Percentiles rank a stretch among this genome's conserved stretches.
These are phyloP conservation scores for Parauchenoglanis ngamensis DNA, from an alignment of 2,797 vertebrate species.

Conservation along the genomic window DNA sequence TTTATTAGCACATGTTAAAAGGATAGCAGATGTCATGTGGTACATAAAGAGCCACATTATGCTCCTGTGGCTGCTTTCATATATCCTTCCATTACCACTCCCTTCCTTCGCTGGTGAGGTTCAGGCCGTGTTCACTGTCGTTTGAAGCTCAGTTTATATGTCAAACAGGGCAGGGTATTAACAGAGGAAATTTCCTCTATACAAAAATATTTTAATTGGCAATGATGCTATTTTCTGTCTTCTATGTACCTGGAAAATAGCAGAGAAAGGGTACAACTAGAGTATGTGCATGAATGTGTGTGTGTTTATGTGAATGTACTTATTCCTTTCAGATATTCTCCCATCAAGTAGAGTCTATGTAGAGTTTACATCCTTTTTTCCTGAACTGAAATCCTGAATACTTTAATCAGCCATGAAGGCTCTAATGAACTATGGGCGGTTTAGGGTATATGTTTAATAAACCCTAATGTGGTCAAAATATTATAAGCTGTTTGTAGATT, in stretches of 20 bases:
- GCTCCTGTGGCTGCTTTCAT: constrained; percentile 45
- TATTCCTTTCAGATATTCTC: not conserved
- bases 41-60: constrained; percentile 63
- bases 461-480: not conserved
- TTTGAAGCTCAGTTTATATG: constrained; percentile 62
- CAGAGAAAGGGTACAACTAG: not conserved
- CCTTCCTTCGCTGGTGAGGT: constrained; percentile 57
- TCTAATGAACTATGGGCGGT: not conserved
- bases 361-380: not conserved
- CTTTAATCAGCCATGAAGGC: not conserved
- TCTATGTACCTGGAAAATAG: constrained; percentile 7
- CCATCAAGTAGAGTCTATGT: not conserved
- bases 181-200: constrained; percentile 21
- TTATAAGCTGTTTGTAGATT: not conserved
- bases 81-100: constrained; percentile 56
- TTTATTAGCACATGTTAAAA: constrained; percentile 54
- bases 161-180: constrained; percentile 41
- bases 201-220: constrained; percentile 25
- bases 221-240: constrained; percentile 28
- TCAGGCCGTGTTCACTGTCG: constrained; percentile 57
- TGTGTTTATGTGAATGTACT: not conserved
- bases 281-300: not conserved
- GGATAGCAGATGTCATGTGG: constrained; percentile 49
- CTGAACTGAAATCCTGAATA: not conserved
- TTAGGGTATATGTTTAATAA: not conserved